Base-by-base conservation (phyloP, 2,797 vertebrate genomes). In the Arnoldichthys spilopterus region DNA sequence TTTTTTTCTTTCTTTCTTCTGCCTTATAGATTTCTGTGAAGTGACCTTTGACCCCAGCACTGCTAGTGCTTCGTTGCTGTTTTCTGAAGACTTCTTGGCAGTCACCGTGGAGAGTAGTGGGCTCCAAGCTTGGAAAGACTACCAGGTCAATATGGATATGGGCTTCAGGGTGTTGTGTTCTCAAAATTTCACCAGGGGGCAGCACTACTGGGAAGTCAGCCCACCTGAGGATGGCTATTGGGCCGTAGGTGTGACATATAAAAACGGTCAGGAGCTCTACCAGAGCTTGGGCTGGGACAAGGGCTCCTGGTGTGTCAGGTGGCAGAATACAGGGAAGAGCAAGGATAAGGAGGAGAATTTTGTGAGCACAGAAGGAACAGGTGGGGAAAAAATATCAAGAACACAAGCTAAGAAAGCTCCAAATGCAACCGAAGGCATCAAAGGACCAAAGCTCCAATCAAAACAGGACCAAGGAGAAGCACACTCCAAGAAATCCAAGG, bases 151-250 rank as follows among this genome's bases (percentile, higher is more conserved):
- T 32, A 47, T 53, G 16, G 24, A 15, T 0, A 59, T 62, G 16
- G 53, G 15, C 53, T 49, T 80, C 12, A 80, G 30, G 28, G 24
- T 88, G 84, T 45, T 67, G 9, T 88, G 58, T 72, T 79, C 37
- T 40, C 28, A 74, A 12, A 78, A 8, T 37, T 37, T 80, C 89
- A 87, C 53, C 72, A 90, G 88, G 53, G 87, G 89, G 87, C 89
- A 89, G 78, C 71, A 80, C 28, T 79, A 79, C 72, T 47, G 70
- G 56, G 15, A 53, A 26, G 28, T 78, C 8, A 40, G 49, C 7
- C 66, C 76, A 40, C 82, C 79, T 2, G 13, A 51, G 58, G 72
- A 74, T 28, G 58, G 83, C 68, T 9, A 16, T 32, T 63, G 22
- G 20, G 56, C 72, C 2, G 30, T 79, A 20, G 72, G 83, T 28